Conservation (phyloP, 2,888 invertebrate species). For the Dryobotodes eremita region DNA sequence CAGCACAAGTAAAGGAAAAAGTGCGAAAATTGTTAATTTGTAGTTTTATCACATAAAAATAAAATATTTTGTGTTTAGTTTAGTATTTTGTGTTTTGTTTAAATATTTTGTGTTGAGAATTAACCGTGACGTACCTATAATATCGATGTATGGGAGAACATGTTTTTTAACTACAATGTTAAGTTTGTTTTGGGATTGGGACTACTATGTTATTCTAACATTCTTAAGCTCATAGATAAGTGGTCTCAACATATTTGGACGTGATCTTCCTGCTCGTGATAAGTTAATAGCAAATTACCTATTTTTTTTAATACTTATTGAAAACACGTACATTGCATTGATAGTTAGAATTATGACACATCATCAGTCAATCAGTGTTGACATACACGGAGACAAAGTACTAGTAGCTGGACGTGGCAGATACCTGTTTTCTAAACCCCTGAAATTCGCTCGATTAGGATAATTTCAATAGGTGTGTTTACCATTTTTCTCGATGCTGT, state of each 20-base stretch:
- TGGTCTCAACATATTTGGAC: neutral
- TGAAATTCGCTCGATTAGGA: neutral
- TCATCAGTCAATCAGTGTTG: neutral
- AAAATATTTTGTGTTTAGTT: too few species aligned
- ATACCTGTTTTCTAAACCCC: neutral
- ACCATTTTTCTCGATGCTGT: neutral
- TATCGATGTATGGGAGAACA: too few species aligned
- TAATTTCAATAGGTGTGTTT: neutral
- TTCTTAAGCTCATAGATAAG: neutral
- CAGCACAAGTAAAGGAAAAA: too few species aligned
- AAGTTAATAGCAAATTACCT: neutral
- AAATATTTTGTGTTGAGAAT: too few species aligned
- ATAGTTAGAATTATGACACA: neutral
- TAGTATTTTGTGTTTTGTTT: too few species aligned
- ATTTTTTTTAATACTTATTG: neutral
- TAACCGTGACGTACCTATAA: too few species aligned
- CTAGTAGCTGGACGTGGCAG: neutral
- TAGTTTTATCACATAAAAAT: too few species aligned
- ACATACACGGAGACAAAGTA: neutral
- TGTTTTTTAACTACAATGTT: too few species aligned
- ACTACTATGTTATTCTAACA: neutral
- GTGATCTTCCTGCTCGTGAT: constrained; percentile 19
- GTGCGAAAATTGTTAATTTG: too few species aligned
- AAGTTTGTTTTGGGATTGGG: too few species aligned
- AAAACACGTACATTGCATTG: constrained; percentile 19